phyloP scores from a whole-genome alignment of 2,797 vertebrate species.

The Helarctos malayanus region DNA sequence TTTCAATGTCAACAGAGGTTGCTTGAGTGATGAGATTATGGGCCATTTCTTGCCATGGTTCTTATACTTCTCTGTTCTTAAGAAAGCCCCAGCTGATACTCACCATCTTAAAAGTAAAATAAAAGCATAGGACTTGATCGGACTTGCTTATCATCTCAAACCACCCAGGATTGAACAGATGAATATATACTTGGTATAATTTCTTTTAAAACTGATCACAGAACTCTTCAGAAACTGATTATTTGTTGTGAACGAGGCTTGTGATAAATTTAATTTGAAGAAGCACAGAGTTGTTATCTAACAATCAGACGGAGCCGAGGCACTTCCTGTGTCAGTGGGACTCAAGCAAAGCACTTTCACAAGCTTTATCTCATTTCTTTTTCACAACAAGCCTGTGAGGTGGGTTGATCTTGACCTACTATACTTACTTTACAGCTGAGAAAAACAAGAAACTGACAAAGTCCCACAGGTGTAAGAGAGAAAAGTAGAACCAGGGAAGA shows the following conservation, averaged over 20 bases:
- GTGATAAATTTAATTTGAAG: neutral
- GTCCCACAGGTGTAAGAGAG: neutral
- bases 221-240: neutral
- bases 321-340: neutral
- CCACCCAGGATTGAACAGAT: neutral
- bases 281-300: neutral
- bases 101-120: slow-evolving; percentile 25
- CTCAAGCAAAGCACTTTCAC: neutral
- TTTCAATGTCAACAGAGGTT: slow-evolving; percentile 46
- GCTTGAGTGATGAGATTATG: slow-evolving; percentile 41
- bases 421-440: neutral
- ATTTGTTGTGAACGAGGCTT: neutral
- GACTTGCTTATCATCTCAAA: neutral
- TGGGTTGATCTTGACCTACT: neutral
- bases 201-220: slow-evolving; percentile 4
- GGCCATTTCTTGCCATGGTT: neutral
- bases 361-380: neutral
- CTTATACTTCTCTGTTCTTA: slow-evolving; percentile 34
- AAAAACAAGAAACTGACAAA: neutral
- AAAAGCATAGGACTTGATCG: neutral
- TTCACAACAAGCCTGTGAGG: neutral
- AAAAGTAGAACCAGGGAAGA: neutral
- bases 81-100: slow-evolving; percentile 2
- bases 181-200: neutral
- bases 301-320: neutral